Base-by-base conservation (phyloP, 2,888 invertebrate species). In the Ectemnius continuus region DNA sequence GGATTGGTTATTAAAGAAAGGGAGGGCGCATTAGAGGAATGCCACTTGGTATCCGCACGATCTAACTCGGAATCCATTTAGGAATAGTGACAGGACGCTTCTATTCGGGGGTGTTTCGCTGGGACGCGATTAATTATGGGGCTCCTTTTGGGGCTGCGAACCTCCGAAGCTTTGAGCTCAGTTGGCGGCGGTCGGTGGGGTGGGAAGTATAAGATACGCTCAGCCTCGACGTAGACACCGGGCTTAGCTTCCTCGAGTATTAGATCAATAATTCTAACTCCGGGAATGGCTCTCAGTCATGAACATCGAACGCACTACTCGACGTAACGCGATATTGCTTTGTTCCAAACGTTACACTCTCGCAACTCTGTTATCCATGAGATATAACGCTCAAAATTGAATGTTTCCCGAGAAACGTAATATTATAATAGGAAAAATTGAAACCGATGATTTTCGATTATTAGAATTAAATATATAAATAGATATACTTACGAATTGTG, bases 231-330 rank as follows among this genome's bases (percentile, higher is more conserved):
- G 85, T 85, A 86, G 87, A 86, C 86, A 87, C 86, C 85, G 82
- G 79, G 88, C 87, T 89, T 87, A 88, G 87, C 87, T 88, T 87
- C 83, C 87, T 87, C 87, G 88, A 89, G 88, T 90, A 90, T 91
- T 89, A 91, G 89, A 91, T 90, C 91, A 90, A 91, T 90, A 91
- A 90, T 89, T 90, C 87, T 88, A 87, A 87, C 77, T 76, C 81
- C 80, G 74, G 71, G 76, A 36, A 36, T 11, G 78, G 77, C 48
- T 76, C 72, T 75, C 73, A 62, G 79, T 76, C 76, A 75, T 72
- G 75, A 75, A 78, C 84, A 79, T 81, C 82, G 83, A 81, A 84
- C 73, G 76, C 67, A 67, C 75, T 67, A 70, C 74, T 71, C 81
- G 79, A 76, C 71, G 83, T 84, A 88, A 87, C 80, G 76, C 80